Evolutionary conservation across 2,888 invertebrate genomes (phyloP).

Genomic region (Pachymerium ferrugineum): DNA sequence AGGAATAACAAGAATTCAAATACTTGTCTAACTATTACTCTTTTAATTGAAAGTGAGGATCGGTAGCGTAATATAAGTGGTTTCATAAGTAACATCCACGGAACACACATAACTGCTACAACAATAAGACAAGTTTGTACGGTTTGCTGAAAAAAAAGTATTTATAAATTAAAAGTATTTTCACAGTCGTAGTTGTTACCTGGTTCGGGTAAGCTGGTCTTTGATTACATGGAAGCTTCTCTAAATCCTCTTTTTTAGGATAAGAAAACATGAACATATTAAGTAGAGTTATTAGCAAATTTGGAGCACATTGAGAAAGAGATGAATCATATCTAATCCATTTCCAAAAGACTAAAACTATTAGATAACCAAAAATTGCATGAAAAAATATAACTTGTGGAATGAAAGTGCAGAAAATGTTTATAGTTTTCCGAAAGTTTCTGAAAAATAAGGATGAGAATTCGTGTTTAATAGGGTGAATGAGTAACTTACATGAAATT

Average conservation of each 20-base stretch:
- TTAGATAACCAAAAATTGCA: conserved; percentile 92
- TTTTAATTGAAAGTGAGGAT: too few species aligned
- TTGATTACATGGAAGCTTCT: conserved; percentile 39
- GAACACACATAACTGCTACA: conserved; percentile 76
- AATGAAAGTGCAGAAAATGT: conserved; percentile 86
- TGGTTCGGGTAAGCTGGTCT: conserved; percentile 40
- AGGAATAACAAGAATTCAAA: too few species aligned
- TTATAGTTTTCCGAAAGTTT: conserved; percentile 72
- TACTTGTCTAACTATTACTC: too few species aligned
- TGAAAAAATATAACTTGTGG: conserved; percentile 88
- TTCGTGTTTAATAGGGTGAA: not conserved
- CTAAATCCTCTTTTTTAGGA: too few species aligned
- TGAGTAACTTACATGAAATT: conserved; percentile 35
- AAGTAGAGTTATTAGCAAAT: conserved; percentile 94
- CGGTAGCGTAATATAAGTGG: conserved; percentile 51
- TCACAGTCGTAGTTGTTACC: conserved; percentile 41
- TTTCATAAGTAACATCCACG: conserved; percentile 90
- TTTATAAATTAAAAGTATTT: conserved; percentile 45
- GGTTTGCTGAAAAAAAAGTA: conserved; percentile 53
- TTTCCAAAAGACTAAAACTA: conserved; percentile 89
- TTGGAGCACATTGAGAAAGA: conserved; percentile 73
- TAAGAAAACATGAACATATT: conserved; percentile 93
- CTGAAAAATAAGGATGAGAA: conserved; percentile 47
- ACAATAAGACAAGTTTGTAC: conserved; percentile 75
- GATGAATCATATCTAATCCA: conserved; percentile 66